Evolutionary conservation across 2,888 invertebrate genomes (phyloP).

Genomic region (Trachelus tabidus): DNA sequence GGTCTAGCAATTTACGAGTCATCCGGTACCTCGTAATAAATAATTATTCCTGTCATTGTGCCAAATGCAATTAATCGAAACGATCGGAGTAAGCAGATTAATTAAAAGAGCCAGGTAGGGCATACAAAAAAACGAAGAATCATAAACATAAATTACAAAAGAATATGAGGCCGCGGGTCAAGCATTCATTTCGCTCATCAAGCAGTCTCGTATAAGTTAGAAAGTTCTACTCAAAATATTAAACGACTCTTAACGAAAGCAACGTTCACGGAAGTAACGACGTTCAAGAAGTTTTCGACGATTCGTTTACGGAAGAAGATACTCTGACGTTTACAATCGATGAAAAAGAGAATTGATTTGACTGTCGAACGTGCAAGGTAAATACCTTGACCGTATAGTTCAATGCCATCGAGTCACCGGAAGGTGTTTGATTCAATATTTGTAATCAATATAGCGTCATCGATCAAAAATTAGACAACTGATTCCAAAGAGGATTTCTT

Average conservation of each 20-base stretch:
- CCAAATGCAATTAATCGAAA: slow-evolving; percentile 40
- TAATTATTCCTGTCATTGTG: slow-evolving; percentile 41
- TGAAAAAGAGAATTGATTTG: background rate
- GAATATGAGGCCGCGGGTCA: background rate
- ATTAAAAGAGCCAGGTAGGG: background rate
- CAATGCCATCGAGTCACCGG: slow-evolving; percentile 3
- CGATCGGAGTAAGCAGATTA: background rate
- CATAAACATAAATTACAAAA: background rate
- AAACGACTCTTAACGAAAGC: background rate
- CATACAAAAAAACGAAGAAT: background rate
- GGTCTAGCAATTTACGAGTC: background rate
- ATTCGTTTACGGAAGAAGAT: background rate
- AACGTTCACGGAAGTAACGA: background rate
- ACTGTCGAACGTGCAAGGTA: background rate
- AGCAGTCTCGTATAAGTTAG: background rate
- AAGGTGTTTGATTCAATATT: slow-evolving; percentile 3
- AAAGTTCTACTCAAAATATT: background rate
- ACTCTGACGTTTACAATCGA: background rate
- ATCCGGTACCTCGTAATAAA: slow-evolving; percentile 22
- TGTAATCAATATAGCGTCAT: slow-evolving; percentile 13
- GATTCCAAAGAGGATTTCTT: background rate
- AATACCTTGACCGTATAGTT: slow-evolving; percentile 13
- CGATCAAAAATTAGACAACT: slow-evolving; percentile 15
- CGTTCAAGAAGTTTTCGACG: background rate
- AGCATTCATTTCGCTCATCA: background rate